phyloP scores from a whole-genome alignment of 2,797 vertebrate species.

The Hyperoplus immaculatus region DNA sequence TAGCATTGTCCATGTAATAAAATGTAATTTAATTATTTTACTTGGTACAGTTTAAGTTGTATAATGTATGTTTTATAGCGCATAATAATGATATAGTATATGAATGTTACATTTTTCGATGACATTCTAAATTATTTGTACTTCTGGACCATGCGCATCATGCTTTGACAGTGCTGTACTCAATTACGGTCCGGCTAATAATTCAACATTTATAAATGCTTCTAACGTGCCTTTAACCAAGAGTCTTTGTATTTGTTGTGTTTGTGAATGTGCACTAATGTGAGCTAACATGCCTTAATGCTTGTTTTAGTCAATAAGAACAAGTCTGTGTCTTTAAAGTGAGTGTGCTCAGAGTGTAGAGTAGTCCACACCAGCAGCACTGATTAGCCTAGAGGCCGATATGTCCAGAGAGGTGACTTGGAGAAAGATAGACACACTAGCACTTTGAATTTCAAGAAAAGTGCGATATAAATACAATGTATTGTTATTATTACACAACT shows the following conservation, averaged over 20 bases:
- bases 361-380: slow-evolving; percentile 10
- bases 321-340: slow-evolving; percentile 4
- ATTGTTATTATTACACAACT: not conserved
- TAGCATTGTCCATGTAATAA: not conserved
- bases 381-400: slow-evolving; percentile 43
- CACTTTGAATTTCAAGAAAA: not conserved
- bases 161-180: not conserved
- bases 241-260: not conserved
- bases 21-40: not conserved
- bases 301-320: slow-evolving; percentile 8
- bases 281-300: not conserved
- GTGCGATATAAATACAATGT: not conserved
- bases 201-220: not conserved
- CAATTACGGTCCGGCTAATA: not conserved
- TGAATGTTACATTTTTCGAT: not conserved
- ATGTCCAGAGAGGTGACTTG: slow-evolving; percentile 2
- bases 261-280: not conserved
- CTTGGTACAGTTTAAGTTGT: not conserved
- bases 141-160: not conserved
- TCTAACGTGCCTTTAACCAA: not conserved
- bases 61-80: not conserved
- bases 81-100: not conserved
- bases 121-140: not conserved
- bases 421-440: not conserved
- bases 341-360: slow-evolving; percentile 21